A percentile compares a stretch with the other conserved stretches of the same genome.
These are phyloP conservation scores for Epsilonema sp. DNA, from an alignment of 2,888 invertebrate species.

Conservation along the genomic window DNA sequence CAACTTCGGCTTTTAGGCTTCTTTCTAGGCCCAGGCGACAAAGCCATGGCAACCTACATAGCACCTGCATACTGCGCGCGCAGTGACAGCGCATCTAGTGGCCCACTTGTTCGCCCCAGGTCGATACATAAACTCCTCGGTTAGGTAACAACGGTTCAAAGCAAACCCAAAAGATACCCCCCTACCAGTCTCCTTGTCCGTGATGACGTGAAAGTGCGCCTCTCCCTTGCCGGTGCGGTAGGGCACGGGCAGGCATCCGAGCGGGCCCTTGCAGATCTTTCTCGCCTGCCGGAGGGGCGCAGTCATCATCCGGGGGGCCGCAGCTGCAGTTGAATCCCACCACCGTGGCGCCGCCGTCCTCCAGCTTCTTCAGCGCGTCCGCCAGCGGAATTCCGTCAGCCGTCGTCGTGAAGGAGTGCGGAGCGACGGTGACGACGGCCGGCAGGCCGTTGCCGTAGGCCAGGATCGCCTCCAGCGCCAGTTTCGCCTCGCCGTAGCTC, in stretches of 20 bases:
- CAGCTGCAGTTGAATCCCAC: slow-evolving; percentile 26
- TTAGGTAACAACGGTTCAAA: no score
- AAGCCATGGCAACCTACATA: no score
- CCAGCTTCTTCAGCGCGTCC: slow-evolving; percentile 12
- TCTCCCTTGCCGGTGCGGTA: no score
- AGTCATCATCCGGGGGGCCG: slow-evolving; percentile 23
- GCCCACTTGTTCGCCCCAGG: no score
- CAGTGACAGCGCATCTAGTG: no score
- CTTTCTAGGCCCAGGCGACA: no score
- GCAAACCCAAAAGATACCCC: no score
- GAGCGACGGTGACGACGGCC: slow-evolving; percentile 21
- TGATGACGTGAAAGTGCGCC: slow-evolving; percentile 18
- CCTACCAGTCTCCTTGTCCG: slow-evolving; percentile 10
- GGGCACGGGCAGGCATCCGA: slow-evolving; percentile 21
- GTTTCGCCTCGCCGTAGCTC: slow-evolving; percentile 21
- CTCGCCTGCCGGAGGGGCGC: slow-evolving; percentile 14
- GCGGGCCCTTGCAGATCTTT: slow-evolving; percentile 21
- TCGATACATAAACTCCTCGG: no score
- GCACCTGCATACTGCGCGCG: no score
- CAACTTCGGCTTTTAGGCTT: no score
- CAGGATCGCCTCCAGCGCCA: slow-evolving; percentile 24
- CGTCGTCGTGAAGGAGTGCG: slow-evolving; percentile 15
- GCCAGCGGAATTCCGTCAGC: slow-evolving; percentile 19
- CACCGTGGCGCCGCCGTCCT: slow-evolving; percentile 24
- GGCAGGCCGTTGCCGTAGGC: slow-evolving; percentile 24